Evolutionary conservation across 92 coral and sea anemone species (phyloP), one percentile per base, ranked within the genome.

Genomic region (Porites lobata): DNA sequence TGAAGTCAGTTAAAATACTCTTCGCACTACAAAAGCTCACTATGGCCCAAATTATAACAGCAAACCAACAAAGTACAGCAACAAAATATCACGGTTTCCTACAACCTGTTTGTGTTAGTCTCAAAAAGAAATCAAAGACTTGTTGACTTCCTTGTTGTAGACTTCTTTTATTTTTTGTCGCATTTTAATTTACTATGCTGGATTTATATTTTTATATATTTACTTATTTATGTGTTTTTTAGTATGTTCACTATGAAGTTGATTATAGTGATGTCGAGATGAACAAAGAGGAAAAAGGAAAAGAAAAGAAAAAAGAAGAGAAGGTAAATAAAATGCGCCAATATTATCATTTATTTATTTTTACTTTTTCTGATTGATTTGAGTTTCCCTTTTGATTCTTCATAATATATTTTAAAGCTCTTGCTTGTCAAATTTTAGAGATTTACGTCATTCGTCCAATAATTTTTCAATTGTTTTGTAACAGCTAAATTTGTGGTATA

Each of bases 221-320:
- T 4, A 11, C 7, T 29, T 38, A 26, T 8, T 70, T 57, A 6
- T 58, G 7, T 32, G 17, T 64, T 51, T 79, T 84, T 38, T 59
- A 97, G 99, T 97, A 97, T 86, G 99, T 97, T 62, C 99, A 97
- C 79, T 97, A 97, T 89, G 98, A 95, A 69, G 99, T 97, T 12
- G 99, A 97, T 85, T 95, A 97, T 85, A 92, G 96, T 81, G 99
- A 94, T 87, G 98, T 97, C 75, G 95, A 92, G 32, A 95, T 95
- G 94, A 96, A 95, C 85, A 95, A 92, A 72, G 98, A 93, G 62
- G 98, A 94, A 71, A 95, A 97, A 77, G 83, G 72, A 79, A 95
- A 95, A 53, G 92, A 96, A 3, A 94, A 96, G 75, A 95, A 94
- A 57, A 94, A 90, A 79, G 95, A 87, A 73, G 88, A 82, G 67